Evolutionary conservation across 2,888 invertebrate genomes (phyloP).

Genomic region (Pseudococcus viburni): DNA sequence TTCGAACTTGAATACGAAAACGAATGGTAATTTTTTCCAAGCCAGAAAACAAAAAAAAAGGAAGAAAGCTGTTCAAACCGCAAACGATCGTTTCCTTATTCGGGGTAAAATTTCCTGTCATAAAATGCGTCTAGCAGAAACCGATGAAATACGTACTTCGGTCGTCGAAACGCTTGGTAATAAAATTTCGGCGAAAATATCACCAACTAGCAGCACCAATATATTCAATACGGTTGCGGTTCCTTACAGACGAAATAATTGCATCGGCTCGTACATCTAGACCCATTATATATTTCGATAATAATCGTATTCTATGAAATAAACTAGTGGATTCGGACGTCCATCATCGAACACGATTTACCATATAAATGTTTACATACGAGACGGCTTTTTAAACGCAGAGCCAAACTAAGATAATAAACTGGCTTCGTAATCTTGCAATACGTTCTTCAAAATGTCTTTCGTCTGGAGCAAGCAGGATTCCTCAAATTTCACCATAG

Average conservation of each 20-base stretch:
- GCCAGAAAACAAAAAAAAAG: background rate
- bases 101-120: background rate
- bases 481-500: conserved; percentile 50
- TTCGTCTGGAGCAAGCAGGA: conserved; percentile 32
- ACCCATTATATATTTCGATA: background rate
- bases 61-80: background rate
- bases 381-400: conserved; percentile 4
- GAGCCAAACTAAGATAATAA: conserved; percentile 13
- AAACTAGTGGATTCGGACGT: conserved; percentile 2
- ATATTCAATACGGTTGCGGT: background rate
- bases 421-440: conserved; percentile 41
- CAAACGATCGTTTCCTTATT: background rate
- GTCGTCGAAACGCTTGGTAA: background rate
- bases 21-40: background rate
- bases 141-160: background rate
- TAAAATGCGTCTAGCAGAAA: conserved; percentile 14
- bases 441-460: conserved; percentile 34
- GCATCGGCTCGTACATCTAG: background rate
- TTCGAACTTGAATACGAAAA: no score
- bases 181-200: conserved; percentile 22
- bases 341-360: conserved; percentile 12
- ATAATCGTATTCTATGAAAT: conserved; percentile 25
- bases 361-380: background rate
- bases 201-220: background rate
- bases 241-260: background rate